Conservation (phyloP, 2,888 invertebrate genomes). For the Lysandra coridon region DNA sequence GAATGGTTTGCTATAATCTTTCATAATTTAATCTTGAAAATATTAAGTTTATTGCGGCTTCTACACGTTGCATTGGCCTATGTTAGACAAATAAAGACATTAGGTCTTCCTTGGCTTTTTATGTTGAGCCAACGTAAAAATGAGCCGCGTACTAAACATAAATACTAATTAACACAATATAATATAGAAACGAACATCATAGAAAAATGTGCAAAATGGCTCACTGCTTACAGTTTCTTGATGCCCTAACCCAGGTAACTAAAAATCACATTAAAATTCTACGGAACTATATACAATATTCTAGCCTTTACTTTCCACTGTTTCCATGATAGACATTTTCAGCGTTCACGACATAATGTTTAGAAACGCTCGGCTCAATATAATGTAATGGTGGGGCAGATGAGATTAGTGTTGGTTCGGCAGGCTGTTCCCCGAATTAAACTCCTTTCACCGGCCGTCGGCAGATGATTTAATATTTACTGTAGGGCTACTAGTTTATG, state of each 20-base stretch:
- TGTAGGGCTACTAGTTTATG: background rate
- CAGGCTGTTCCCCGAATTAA: conserved; percentile 20
- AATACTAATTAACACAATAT: too few relatives aligned
- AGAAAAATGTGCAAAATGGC: too few relatives aligned
- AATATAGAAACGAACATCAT: too few relatives aligned
- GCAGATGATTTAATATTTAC: background rate
- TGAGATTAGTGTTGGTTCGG: conserved; percentile 6
- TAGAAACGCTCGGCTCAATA: background rate
- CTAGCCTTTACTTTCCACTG: background rate
- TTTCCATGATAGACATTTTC: background rate
- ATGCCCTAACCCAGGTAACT: background rate
- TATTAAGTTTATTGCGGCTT: too few relatives aligned
- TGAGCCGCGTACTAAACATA: too few relatives aligned
- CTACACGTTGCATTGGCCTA: too few relatives aligned
- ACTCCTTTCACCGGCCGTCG: background rate
- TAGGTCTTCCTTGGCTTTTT: too few relatives aligned
- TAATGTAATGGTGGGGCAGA: background rate
- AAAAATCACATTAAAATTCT: background rate
- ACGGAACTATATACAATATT: background rate
- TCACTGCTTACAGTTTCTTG: too few relatives aligned
- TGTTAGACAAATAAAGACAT: too few relatives aligned
- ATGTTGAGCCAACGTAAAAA: too few relatives aligned
- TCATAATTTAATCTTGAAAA: background rate
- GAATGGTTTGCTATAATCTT: background rate
- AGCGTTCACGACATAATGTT: background rate